Evolutionary conservation across 2,797 vertebrate species (phyloP).

Genomic region (Sibirionetta formosa): DNA sequence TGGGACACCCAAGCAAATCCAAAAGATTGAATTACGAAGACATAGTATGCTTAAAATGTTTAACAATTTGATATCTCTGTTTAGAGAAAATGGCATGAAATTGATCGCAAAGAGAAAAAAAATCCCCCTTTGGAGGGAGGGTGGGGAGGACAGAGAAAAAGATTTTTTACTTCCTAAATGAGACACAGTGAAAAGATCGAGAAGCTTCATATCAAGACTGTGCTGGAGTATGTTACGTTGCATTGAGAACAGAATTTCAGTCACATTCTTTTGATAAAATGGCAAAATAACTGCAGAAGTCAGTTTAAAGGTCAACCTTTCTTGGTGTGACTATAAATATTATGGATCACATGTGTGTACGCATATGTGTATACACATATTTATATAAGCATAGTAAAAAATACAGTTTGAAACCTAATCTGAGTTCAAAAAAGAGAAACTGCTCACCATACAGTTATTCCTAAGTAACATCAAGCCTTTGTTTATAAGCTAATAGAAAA

Average conservation of each 20-base stretch:
- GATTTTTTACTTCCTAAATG: conserved; percentile 43
- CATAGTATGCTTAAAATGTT: conserved; percentile 61
- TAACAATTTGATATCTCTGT: conserved; percentile 75
- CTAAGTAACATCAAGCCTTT: background rate
- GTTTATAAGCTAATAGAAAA: conserved; percentile 28
- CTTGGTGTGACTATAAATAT: background rate
- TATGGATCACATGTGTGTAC: background rate
- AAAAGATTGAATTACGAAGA: conserved; percentile 76
- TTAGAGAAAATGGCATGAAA: conserved; percentile 66
- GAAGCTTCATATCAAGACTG: background rate
- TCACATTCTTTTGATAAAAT: background rate
- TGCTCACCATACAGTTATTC: background rate
- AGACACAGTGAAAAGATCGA: conserved; percentile 21
- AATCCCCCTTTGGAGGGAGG: background rate
- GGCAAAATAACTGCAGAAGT: background rate
- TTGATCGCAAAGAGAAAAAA: background rate
- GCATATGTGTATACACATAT: background rate
- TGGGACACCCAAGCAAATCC: conserved; percentile 68
- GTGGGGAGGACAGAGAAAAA: background rate
- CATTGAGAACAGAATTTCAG: background rate
- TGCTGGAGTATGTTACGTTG: background rate
- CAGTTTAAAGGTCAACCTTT: background rate
- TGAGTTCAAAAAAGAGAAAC: background rate
- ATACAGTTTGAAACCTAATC: background rate
- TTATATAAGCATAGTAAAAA: background rate